Conservation (phyloP, 2,113 vertebrate species). For the Dasyprocta punctata region DNA sequence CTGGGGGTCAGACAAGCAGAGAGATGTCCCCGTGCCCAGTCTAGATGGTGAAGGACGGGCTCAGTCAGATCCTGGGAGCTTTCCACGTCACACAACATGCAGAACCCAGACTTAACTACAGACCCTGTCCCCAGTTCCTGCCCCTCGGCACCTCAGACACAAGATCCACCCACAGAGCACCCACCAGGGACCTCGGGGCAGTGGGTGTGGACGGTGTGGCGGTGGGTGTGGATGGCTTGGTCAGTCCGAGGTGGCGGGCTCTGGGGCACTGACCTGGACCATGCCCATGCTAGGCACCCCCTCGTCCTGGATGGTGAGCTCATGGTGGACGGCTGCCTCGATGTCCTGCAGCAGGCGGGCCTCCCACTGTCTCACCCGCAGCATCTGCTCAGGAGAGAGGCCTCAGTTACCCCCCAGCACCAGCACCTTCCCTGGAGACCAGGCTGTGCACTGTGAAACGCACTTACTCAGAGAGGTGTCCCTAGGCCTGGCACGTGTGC, state of each 20-base stretch:
- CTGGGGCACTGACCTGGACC: rapidly evolving
- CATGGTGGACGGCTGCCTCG: slow-evolving; percentile 59
- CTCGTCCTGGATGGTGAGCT: slow-evolving; percentile 46
- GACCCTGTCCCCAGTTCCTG: background rate
- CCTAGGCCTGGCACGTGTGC: rapidly evolving
- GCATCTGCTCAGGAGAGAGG: slow-evolving; percentile 25
- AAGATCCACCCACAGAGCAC: no score
- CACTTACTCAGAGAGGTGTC: background rate
- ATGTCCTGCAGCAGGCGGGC: slow-evolving; percentile 48
- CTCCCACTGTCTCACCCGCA: slow-evolving; percentile 67
- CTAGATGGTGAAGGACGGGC: background rate
- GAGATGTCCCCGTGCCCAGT: background rate
- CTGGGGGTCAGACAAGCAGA: background rate
- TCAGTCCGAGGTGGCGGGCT: background rate
- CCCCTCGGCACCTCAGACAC: background rate
- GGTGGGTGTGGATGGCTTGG: rapidly evolving
- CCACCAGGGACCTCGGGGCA: rapidly evolving
- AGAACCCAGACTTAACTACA: background rate
- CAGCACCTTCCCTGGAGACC: background rate
- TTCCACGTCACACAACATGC: background rate
- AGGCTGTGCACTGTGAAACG: background rate
- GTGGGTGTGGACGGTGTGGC: background rate
- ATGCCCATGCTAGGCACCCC: rapidly evolving
- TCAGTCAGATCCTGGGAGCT: background rate
- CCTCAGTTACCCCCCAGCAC: background rate